These are phyloP conservation scores for Monochamus alternatus DNA, from an alignment of 2,888 invertebrate genomes.

Conservation along the genomic window DNA sequence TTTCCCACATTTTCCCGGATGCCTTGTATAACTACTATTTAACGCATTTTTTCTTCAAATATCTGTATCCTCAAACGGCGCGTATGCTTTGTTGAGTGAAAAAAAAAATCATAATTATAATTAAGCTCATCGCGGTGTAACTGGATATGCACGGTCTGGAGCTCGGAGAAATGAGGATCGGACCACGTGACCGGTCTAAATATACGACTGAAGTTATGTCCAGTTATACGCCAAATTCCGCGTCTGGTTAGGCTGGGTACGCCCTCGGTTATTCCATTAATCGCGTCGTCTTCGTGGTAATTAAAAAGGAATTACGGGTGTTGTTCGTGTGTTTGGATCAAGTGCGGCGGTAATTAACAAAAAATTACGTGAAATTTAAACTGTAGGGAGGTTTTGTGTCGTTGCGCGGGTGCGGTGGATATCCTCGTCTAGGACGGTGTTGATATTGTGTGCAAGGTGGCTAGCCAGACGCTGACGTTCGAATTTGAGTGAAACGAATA, in stretches of 20 bases:
- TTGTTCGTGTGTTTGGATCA: no score
- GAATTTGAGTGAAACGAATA: neutral
- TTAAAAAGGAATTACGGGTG: neutral
- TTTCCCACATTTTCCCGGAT: no score
- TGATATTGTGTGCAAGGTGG: neutral
- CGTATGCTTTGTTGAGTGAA: no score
- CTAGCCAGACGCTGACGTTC: neutral
- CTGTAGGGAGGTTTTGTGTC: no score
- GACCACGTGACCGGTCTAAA: slow-evolving; percentile 56
- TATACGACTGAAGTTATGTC: slow-evolving; percentile 54
- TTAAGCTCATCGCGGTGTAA: slow-evolving; percentile 40
- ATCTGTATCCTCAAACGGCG: no score
- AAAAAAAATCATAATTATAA: neutral
- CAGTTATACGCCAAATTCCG: slow-evolving; percentile 43
- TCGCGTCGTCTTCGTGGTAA: neutral
- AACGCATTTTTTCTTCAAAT: no score
- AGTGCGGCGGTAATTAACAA: no score
- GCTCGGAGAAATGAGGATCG: slow-evolving; percentile 42
- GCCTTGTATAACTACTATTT: no score
- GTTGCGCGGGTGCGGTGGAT: neutral
- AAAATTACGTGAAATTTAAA: no score
- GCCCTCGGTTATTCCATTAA: slow-evolving; percentile 19
- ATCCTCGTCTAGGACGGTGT: neutral
- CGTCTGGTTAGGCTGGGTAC: slow-evolving; percentile 30
- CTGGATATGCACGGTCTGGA: slow-evolving; percentile 43